Conservation (phyloP, 2,888 invertebrate species). For the Dinocampus coccinellae region DNA sequence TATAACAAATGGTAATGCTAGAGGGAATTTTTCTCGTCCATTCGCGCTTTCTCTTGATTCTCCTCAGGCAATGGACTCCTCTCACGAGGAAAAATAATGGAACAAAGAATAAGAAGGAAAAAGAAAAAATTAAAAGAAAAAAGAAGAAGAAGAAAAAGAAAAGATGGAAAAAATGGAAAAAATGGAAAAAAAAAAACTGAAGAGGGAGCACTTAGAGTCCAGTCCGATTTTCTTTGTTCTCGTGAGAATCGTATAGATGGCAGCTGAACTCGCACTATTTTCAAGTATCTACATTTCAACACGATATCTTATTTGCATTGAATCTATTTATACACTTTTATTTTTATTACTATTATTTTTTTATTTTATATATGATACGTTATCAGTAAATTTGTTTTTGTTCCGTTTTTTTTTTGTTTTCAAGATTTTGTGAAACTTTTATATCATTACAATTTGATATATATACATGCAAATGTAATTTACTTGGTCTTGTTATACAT, state of each 20-base stretch:
- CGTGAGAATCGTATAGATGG: slow-evolving; percentile 11
- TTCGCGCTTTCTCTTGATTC: slow-evolving; percentile 9
- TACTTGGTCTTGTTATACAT: neutral
- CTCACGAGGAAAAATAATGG: slow-evolving; percentile 24
- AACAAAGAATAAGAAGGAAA: slow-evolving; percentile 8
- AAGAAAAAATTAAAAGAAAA: slow-evolving; percentile 23
- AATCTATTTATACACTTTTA: neutral
- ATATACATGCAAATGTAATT: neutral
- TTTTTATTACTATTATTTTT: neutral
- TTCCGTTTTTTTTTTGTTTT: neutral
- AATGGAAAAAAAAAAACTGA: too few relatives aligned
- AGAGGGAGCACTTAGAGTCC: slow-evolving; percentile 7
- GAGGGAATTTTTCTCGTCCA: slow-evolving; percentile 31
- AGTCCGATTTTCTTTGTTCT: slow-evolving; percentile 5
- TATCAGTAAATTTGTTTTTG: neutral
- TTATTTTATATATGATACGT: neutral
- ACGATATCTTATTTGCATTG: slow-evolving; percentile 17
- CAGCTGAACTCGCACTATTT: neutral
- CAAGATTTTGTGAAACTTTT: neutral
- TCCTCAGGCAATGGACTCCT: slow-evolving; percentile 23
- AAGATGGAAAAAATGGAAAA: too few relatives aligned
- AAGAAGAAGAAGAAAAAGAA: slow-evolving; percentile 8
- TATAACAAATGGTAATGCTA: slow-evolving; percentile 22
- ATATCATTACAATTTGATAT: neutral
- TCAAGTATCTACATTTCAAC: neutral